These are phyloP conservation scores for Malurus elegans DNA, from an alignment of 2,113 vertebrate genomes.

Conservation along the genomic window DNA sequence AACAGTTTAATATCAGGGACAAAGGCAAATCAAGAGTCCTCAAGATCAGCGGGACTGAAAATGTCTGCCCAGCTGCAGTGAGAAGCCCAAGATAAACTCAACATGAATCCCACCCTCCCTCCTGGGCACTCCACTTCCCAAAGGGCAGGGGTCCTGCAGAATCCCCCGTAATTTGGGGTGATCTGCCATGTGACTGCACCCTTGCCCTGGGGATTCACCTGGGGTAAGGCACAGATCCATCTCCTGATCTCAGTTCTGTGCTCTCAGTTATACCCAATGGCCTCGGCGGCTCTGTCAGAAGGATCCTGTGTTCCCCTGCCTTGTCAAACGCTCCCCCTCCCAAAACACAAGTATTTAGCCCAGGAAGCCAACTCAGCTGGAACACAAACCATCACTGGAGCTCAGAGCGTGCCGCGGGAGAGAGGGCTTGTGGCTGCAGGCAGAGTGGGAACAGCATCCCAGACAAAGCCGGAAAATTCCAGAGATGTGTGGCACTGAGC, in stretches of 20 bases:
- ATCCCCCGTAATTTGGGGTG: rapidly evolving
- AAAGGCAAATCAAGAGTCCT: not conserved
- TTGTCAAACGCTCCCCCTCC: not conserved
- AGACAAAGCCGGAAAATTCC: constrained; percentile 12
- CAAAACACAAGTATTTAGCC: not conserved
- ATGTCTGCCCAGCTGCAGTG: not conserved
- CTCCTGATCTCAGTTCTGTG: rapidly evolving
- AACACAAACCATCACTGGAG: not conserved
- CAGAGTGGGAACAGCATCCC: not conserved
- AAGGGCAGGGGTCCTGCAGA: not conserved
- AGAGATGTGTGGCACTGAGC: not conserved
- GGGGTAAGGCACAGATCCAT: not conserved
- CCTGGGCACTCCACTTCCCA: not conserved
- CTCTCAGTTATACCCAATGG: rapidly evolving
- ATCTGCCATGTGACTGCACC: not conserved
- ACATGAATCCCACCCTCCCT: rapidly evolving
- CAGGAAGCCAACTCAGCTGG: not conserved
- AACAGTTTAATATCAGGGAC: not conserved
- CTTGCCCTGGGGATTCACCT: not conserved
- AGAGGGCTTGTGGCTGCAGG: not conserved
- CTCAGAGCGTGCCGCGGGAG: not conserved
- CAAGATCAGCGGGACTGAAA: rapidly evolving
- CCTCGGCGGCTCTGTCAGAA: not conserved
- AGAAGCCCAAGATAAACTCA: not conserved
- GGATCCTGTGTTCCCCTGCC: not conserved